Conservation (phyloP, 2,888 invertebrate genomes). For the Ceriagrion tenellum region DNA sequence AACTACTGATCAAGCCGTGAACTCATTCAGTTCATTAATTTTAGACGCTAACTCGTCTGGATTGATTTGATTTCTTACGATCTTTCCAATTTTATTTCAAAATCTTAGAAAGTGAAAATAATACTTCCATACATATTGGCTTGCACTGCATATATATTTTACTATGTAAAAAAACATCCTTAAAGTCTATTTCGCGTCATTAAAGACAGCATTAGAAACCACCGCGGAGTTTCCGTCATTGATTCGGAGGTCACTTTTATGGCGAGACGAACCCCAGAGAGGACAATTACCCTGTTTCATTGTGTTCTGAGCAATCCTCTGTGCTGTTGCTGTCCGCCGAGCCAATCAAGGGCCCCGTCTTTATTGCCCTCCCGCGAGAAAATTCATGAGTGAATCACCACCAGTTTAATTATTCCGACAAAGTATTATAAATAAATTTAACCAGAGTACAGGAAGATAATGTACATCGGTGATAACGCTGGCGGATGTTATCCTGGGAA, state of each 20-base stretch:
- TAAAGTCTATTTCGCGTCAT: too few relatives aligned
- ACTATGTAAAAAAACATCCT: too few relatives aligned
- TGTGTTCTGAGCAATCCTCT: neutral
- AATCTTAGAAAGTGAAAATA: too few relatives aligned
- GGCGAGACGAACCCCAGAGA: too few relatives aligned
- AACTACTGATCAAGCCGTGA: too few relatives aligned
- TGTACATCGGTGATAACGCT: neutral
- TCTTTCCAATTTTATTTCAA: too few relatives aligned
- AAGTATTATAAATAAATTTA: neutral
- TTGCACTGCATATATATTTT: too few relatives aligned
- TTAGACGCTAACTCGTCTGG: too few relatives aligned
- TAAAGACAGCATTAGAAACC: neutral
- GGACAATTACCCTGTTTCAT: neutral
- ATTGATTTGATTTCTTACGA: too few relatives aligned
- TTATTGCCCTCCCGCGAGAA: neutral
- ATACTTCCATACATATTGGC: too few relatives aligned
- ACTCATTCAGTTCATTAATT: too few relatives aligned
- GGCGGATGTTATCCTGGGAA: neutral
- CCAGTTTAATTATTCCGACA: neutral
- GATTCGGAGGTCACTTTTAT: neutral
- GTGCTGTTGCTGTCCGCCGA: neutral
- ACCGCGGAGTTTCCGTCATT: neutral
- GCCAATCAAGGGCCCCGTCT: neutral
- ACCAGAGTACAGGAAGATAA: neutral
- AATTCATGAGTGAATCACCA: neutral